Evolutionary conservation across 35 echinoderm and acorn worm species (phyloP).

Genomic region (Chiridota heheva): DNA sequence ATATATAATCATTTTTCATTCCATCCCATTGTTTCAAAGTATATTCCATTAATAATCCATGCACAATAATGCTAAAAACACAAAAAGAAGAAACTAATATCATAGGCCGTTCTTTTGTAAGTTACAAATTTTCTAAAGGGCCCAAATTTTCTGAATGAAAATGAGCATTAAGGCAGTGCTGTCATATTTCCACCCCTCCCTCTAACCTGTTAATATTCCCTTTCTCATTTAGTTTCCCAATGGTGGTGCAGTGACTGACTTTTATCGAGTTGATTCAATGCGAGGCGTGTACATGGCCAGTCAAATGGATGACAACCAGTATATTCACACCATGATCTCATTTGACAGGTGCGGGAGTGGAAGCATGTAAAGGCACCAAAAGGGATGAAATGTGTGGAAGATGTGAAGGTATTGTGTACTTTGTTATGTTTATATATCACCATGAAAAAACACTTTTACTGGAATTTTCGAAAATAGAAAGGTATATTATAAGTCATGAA

Average conservation of each 20-base stretch:
- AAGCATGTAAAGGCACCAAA: conserved; percentile 45
- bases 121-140: not conserved
- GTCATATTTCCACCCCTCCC: not conserved
- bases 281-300: conserved; percentile 95
- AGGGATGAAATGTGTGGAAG: conserved; percentile 58
- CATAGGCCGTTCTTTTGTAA: not conserved
- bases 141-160: no score
- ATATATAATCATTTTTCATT: no score
- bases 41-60: no score
- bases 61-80: no score
- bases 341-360: conserved; percentile 91
- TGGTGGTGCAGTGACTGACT: conserved; percentile 72
- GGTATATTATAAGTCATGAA: no score
- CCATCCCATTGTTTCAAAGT: no score
- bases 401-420: conserved; percentile 37
- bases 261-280: conserved; percentile 78
- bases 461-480: no score
- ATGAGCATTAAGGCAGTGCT: no score
- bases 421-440: no score
- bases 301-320: conserved; percentile 50
- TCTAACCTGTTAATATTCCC: not conserved
- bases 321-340: conserved; percentile 75
- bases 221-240: conserved; percentile 76
- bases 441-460: no score
- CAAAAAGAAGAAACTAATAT: not conserved